Percentiles rank a stretch among this genome's conserved stretches.
phyloP scores from a whole-genome alignment of 2,113 vertebrate genomes.

The Trogon melanurus region DNA sequence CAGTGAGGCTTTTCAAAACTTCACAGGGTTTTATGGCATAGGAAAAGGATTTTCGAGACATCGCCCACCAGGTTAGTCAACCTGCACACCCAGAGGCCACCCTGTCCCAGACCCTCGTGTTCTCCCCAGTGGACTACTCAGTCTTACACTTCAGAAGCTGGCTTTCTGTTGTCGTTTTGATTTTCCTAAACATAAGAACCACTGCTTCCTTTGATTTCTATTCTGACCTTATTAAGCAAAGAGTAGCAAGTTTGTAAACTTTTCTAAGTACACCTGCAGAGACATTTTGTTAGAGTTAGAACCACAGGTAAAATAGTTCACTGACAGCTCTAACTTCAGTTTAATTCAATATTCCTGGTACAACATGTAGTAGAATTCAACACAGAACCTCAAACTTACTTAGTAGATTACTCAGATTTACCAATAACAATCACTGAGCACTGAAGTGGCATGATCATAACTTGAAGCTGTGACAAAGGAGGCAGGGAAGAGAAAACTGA shows the following conservation, averaged over 20 bases:
- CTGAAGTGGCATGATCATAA: not conserved
- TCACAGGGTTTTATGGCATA: not conserved
- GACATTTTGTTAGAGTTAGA: not conserved
- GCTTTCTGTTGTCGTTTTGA: not conserved
- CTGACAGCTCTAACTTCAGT: not conserved
- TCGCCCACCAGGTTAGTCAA: not conserved
- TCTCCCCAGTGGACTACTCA: not conserved
- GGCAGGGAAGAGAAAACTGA: not conserved
- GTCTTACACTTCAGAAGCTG: not conserved
- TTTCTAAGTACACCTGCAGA: rapidly evolving
- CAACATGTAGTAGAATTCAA: not conserved
- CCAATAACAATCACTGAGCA: not conserved
- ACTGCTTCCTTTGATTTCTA: not conserved
- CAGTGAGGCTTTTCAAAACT: not conserved
- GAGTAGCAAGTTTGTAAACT: not conserved
- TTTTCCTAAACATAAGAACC: not conserved
- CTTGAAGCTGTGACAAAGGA: not conserved
- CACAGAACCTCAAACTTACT: not conserved
- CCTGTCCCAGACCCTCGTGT: rapidly evolving
- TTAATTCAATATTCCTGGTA: not conserved
- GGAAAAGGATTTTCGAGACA: not conserved
- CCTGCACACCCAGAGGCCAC: not conserved
- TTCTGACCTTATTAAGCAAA: not conserved
- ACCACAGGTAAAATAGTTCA: not conserved
- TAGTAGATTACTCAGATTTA: not conserved